Evolutionary conservation across 1,140 invertebrate species (phyloP), one percentile per base, ranked within the genome.

Genomic region (Drosophila orosa): DNA sequence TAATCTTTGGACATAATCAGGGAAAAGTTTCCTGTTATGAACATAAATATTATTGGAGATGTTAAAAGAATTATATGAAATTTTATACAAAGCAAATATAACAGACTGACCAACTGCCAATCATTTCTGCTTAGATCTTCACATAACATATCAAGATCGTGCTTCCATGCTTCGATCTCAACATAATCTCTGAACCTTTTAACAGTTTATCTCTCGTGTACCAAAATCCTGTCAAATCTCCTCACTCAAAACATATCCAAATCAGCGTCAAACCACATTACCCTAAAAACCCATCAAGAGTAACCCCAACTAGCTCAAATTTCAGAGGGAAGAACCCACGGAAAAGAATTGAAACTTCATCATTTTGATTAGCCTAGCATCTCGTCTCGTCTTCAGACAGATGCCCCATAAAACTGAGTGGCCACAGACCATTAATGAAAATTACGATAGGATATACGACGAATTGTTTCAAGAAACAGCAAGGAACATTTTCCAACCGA

Each of bases 401-500:
- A 84, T 82, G 83, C 83, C 62, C 62, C 59, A 73, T 76, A 77
- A 83, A 79, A 74, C 69, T 68, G 68, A 68, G 75, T 47, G 44
- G 15, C 29, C 42, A 55, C 33, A 58, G 62, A 50, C 80, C 83
- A 87, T 87, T 87, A 87, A 86, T 76, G 75, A 82, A 83, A 89
- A 81, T 81, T 81, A 86, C 74, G 47, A 58, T 61, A 44, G 61
- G 67, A 73, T 59, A 60, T 71, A 25, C n/a, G 65, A 48, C 13
- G 65, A 50, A 68, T 68, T 66, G 24, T 52, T 61, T 59, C 35
- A 73, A 33, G 48, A 40, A 73, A 69, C 17, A 71, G 15, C 62
- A 48, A 3, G 42, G 62, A 72, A 80, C n/a, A n/a, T 87, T 87
- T 87, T 87, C 84, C 84, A 87, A 78, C 57, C 82, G 76, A 89